Conservation (phyloP, 30 jellyfish, hydroid and myxozoan genomes). For the Chironex yamaguchii region DNA sequence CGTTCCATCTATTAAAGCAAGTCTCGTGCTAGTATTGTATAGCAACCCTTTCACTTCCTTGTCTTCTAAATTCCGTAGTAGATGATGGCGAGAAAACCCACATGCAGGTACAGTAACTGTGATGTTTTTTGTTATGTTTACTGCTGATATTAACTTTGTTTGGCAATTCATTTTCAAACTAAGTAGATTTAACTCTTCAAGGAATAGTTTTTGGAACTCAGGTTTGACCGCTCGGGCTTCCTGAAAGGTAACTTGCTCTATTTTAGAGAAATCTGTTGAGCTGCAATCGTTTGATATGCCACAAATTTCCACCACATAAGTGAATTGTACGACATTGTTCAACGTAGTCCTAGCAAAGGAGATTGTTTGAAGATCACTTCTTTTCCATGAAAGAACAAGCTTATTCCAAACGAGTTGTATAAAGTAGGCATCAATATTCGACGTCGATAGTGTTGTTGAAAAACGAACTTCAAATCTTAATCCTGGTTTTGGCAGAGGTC, state of each 20-base stretch:
- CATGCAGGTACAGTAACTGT: not conserved
- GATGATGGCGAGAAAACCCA: not conserved
- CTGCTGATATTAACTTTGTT: too few species aligned
- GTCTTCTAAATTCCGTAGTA: not conserved
- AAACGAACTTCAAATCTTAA: not conserved
- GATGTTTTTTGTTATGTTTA: not conserved
- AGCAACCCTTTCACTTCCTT: too few species aligned
- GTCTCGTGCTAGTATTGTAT: too few species aligned
- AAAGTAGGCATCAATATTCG: not conserved
- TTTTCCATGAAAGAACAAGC: not conserved
- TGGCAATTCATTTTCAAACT: too few species aligned
- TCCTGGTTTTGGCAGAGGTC: not conserved
- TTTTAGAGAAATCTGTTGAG: not conserved
- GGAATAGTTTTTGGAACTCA: too few species aligned
- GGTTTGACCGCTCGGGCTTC: too few species aligned
- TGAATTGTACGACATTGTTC: not conserved
- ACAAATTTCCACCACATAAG: not conserved
- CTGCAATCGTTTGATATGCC: not conserved
- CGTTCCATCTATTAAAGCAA: not conserved
- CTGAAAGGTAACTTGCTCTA: too few species aligned
- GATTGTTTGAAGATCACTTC: not conserved
- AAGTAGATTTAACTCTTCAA: too few species aligned
- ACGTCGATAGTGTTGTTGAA: not conserved
- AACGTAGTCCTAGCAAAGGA: not conserved
- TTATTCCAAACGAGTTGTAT: not conserved